Evolutionary conservation across 2,888 invertebrate species (phyloP), one percentile per base, ranked within the genome.

Genomic region (Agonopterix subpropinquella): DNA sequence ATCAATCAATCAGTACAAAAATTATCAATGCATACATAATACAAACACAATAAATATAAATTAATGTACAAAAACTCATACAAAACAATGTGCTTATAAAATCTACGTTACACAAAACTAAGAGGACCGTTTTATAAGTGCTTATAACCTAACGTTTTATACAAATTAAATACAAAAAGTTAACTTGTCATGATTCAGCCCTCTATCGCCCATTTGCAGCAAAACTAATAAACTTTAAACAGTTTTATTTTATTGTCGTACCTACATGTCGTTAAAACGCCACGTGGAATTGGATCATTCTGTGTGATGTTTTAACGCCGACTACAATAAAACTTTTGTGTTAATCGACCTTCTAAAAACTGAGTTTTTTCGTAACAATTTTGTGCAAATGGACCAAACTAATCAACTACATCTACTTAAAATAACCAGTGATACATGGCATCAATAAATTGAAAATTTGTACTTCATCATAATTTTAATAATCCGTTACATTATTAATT

Each of bases 1-100:
- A 65, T 71, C 65, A 68, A 50, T 64, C 61, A 72, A 77, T 80
- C 77, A 81, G 69, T 85, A 82, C 71, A 81, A 77, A 42, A 78
- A 73, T 67, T 72, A 68, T 67, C 64, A 64, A 65, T 67, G 57
- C 61, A 63, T 54, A 62, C 55, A 39, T 39, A 28, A 39, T 50
- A 53, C 50, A 62, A 77, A 71, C 68, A 74, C 69, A 83, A 84
- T 80, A 74, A 67, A 53, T 47, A 49, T 35, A 44, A 59, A 64
- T 64, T 76, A 72, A 68, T 64, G 66, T 73, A 74, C 68, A 71
- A 55, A 60, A 66, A 67, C 48, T 43, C 47, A 57, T 64, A 70
- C 64, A 66, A 63, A 53, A 58, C 47, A 53, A 56, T 58, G 66
- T 54, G 61, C 59, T 59, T 65, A 59, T 53, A 49, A 28, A 28